Base-by-base conservation (phyloP, 2,888 invertebrate genomes). In the Pinctada fucata region DNA sequence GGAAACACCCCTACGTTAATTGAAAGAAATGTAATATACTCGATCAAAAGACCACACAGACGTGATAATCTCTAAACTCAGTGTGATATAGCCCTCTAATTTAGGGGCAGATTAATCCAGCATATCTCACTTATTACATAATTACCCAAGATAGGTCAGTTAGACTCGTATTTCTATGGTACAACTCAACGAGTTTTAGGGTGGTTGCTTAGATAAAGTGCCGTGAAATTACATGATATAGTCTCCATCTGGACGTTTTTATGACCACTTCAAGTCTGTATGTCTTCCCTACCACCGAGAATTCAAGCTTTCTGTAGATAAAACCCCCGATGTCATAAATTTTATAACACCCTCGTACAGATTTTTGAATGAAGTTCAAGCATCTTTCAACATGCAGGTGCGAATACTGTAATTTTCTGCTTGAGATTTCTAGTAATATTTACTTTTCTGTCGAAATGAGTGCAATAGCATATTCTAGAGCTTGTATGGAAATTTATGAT, bases 341-440 rank as follows among this genome's bases (percentile, higher is more conserved):
- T 52, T 52, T 52, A 10, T 8, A 5, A 8, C 5, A 8, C 6
- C 58, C 58, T 10, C 58, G 58, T 52, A 52, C 58, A 52, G 58
- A 52, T 5, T 52, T 52, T 10, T 52, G 58, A 58, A 58, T 58
- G 58, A 6, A 58, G 58, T 58, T 58, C 58, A 58, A 58, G 58
- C 58, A 58, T 58, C 58, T 58, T 58, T 58, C 58, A 58, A 58
- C 13, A 58, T 58, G 58, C 58, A 58, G 58, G 58, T 58, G 58
- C 13, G 58, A 58, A 58, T 6, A 58, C 13, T 58, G 13, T 58
- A 58, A 58, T 58, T 58, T 58, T 58, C 58, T 58, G 6, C 58
- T 58, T 13, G 13, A 58, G 58, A 10, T 58, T 6, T 1, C 13
- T 6, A 58, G 13, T 10, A 58, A 58, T 58, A 13, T 58, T 58